phyloP scores from a whole-genome alignment of 2,113 vertebrate species.

The Leptocoma aspasia region DNA sequence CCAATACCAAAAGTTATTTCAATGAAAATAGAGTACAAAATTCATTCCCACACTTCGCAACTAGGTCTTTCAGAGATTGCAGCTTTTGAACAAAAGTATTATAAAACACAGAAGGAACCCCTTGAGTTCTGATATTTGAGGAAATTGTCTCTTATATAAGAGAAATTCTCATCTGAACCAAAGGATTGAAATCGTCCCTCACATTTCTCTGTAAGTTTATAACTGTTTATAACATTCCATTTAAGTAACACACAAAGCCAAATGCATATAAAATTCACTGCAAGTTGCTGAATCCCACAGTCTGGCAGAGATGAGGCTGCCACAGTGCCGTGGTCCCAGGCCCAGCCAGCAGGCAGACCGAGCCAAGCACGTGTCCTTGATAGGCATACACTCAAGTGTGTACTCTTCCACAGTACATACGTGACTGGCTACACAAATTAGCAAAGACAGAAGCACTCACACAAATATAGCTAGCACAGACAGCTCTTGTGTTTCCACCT shows the following conservation, averaged over 20 bases:
- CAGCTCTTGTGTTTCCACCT: neutral
- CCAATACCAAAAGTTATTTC: constrained; percentile 34
- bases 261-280: neutral
- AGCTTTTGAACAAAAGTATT: constrained; percentile 30
- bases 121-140: constrained; percentile 10
- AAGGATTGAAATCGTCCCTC: neutral
- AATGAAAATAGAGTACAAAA: constrained; percentile 42
- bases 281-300: neutral
- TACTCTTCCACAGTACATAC: neutral
- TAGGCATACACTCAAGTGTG: fast-evolving
- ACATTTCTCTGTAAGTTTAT: neutral
- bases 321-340: no score
- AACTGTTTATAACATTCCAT: neutral
- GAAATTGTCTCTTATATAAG: neutral
- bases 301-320: neutral
- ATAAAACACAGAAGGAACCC: neutral
- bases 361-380: neutral
- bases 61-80: constrained; percentile 16
- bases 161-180: constrained; percentile 14
- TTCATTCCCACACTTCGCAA: constrained; percentile 25
- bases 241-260: neutral
- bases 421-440: neutral
- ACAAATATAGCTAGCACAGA: neutral
- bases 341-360: neutral
- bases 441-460: neutral